phyloP scores from a whole-genome alignment of 2,888 invertebrate species.

The Trissolcus japonicus region DNA sequence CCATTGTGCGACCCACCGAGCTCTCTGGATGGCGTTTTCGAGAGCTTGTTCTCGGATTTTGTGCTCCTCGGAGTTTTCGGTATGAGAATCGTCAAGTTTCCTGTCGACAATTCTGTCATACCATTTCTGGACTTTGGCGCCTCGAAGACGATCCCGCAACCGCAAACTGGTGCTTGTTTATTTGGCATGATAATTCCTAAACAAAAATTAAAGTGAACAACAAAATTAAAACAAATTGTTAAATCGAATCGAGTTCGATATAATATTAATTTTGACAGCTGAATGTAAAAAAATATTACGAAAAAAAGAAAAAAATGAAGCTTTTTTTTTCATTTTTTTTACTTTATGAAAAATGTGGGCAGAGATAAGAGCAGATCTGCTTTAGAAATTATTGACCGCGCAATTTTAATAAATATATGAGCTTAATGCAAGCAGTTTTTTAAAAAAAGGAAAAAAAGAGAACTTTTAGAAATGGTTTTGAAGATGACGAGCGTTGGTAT shows the following conservation, averaged over 20 bases:
- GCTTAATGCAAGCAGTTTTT: no score
- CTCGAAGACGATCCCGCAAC: conserved; percentile 1
- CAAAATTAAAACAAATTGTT: neutral
- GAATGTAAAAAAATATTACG: no score
- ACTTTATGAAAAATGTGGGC: no score
- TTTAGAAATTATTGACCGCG: no score
- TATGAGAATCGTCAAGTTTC: conserved; percentile 65
- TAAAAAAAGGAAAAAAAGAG: no score
- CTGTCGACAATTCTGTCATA: conserved; percentile 59
- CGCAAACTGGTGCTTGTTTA: neutral
- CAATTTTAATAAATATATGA: no score
- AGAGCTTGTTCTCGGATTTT: conserved; percentile 62
- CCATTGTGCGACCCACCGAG: conserved; percentile 64
- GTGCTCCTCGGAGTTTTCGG: conserved; percentile 63
- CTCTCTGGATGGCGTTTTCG: conserved; percentile 63
- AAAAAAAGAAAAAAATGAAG: no score
- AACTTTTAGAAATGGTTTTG: no score
- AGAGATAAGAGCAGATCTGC: no score
- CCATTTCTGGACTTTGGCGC: conserved; percentile 8
- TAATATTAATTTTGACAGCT: no score
- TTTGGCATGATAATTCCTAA: neutral
- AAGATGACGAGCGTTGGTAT: no score
- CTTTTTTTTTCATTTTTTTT: no score
- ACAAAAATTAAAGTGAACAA: neutral
- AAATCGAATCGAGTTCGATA: neutral